These are phyloP conservation scores for Pteromalus puparum DNA, from an alignment of 1,140 invertebrate genomes.

Conservation along the genomic window DNA sequence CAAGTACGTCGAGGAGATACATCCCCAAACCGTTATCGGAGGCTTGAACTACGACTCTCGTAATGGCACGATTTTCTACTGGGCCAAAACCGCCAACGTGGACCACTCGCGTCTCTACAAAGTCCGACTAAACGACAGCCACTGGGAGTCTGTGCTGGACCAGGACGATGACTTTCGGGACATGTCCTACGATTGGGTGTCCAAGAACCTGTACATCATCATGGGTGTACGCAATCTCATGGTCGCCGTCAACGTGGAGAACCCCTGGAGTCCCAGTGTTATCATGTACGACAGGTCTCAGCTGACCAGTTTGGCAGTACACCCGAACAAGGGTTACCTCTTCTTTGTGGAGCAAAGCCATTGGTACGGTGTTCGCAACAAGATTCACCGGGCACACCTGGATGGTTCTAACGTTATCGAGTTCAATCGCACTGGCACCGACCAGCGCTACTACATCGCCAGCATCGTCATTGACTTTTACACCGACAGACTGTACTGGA, in stretches of 20 bases:
- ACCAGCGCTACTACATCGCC: slow-evolving; percentile 35
- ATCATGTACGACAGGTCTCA: slow-evolving; percentile 36
- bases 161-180: slow-evolving; percentile 51
- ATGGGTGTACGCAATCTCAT: slow-evolving; percentile 44
- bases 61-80: slow-evolving; percentile 33
- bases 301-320: slow-evolving; percentile 38
- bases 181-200: slow-evolving; percentile 45
- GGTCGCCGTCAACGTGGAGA: slow-evolving; percentile 40
- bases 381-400: slow-evolving; percentile 37
- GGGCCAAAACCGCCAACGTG: slow-evolving; percentile 47
- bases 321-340: slow-evolving; percentile 47
- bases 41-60: slow-evolving; percentile 46
- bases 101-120: slow-evolving; percentile 49
- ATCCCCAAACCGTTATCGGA: slow-evolving; percentile 42
- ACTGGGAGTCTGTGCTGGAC: slow-evolving; percentile 35
- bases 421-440: slow-evolving; percentile 16
- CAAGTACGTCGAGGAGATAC: slow-evolving; percentile 45
- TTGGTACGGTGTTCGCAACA: slow-evolving; percentile 44
- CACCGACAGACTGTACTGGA: slow-evolving; percentile 44
- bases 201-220: slow-evolving; percentile 47
- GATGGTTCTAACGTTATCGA: slow-evolving; percentile 31
- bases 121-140: slow-evolving; percentile 45
- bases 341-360: slow-evolving; percentile 47
- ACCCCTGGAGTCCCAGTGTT: slow-evolving; percentile 41
- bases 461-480: slow-evolving; percentile 36